These are phyloP conservation scores for Pachycephala philippinensis DNA, from an alignment of 2,113 vertebrate species.

Conservation along the genomic window DNA sequence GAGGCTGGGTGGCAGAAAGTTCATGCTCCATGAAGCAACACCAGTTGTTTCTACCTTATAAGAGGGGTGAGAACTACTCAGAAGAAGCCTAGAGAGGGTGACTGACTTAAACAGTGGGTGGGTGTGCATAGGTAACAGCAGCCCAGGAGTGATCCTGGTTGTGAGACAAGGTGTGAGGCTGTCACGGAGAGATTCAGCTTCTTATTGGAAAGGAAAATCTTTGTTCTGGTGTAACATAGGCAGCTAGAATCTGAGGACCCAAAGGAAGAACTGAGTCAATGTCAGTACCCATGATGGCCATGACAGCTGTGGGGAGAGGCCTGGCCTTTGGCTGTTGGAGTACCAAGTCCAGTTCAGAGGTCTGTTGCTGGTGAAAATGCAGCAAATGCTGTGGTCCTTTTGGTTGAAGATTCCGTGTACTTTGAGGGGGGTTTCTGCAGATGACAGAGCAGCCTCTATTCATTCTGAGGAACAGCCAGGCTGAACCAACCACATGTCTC, in stretches of 20 bases:
- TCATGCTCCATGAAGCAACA: background rate
- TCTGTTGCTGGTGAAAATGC: background rate
- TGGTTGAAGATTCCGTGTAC: accelerated
- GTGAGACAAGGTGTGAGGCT: background rate
- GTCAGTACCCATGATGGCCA: background rate
- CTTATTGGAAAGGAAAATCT: background rate
- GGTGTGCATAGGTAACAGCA: background rate
- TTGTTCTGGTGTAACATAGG: background rate
- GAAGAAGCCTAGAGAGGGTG: background rate
- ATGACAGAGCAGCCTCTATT: background rate
- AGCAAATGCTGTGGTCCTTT: background rate
- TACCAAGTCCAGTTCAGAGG: background rate
- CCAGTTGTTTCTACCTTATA: background rate
- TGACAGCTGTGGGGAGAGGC: background rate
- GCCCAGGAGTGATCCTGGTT: background rate
- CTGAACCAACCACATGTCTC: background rate
- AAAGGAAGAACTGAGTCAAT: background rate
- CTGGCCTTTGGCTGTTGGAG: background rate
- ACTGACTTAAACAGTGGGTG: background rate
- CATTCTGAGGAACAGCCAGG: background rate
- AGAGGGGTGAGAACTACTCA: background rate
- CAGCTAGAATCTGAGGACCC: background rate
- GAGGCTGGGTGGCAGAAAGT: background rate
- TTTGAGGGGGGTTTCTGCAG: background rate
- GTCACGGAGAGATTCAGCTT: background rate